Evolutionary conservation across 2,888 invertebrate species (phyloP), one percentile per base, ranked within the genome.

Genomic region (Coecobrya sp.): DNA sequence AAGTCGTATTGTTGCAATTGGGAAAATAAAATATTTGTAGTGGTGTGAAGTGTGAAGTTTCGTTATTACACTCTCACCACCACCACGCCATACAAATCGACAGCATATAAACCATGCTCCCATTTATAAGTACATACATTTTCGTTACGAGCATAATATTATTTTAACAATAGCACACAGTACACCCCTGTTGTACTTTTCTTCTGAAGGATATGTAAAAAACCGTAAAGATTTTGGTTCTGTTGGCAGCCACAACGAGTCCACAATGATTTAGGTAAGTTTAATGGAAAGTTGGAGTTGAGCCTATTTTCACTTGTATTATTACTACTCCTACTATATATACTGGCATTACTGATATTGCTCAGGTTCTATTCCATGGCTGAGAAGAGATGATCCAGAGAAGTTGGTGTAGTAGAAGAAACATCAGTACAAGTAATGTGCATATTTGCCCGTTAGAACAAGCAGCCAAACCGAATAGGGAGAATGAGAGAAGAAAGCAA

Each of bases 201-300:
- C 73, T 8, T 65, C 27, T 27, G 52, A 25, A 59, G 36, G n/a
- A 82, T 49, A 13, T 49, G 52, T 79, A 55, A 27, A 70, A 86
- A 70, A 70, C 36, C 73, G 27, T 30, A 62, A 89, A 59, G 49
- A 68, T 85, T 90, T 81, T 65, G 82, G 84, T 90, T 90, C 85
- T 85, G 90, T 89, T 91, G 82, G 89, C 90, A 89, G 92, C 93
- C 91, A 89, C 92, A 94, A 94, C 92, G 92, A 93, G 93, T 93
- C 94, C 93, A 93, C 93, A 93, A 93, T 93, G 93, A 94, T 94
- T 94, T 94, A 94, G 93, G 84, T 59, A 92, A 92, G 84, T 84
- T 89, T 88, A 92, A 92, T 92, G 91, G 87, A 92, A 92, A 92
- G 49, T 93, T 91, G 93, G 90, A 90, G 86, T 87, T 68, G 93